These are phyloP conservation scores for Galbula dea DNA, from an alignment of 2,113 vertebrate species.

Conservation along the genomic window DNA sequence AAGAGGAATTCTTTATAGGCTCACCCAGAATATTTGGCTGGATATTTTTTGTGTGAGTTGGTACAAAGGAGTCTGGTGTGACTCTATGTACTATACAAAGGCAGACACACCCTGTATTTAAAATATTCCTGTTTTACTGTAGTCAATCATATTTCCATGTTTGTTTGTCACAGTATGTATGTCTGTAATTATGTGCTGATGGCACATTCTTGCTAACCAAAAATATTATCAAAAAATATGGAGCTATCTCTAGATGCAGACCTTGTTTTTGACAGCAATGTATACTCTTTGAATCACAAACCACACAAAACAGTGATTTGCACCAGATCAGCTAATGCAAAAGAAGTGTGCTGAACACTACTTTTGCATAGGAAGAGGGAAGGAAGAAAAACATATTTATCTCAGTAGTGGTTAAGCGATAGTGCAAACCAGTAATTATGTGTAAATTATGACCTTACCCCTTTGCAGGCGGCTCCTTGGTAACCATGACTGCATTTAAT, in stretches of 20 bases:
- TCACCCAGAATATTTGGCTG: background rate
- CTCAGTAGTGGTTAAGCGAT: slow-evolving; percentile 54
- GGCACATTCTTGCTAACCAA: background rate
- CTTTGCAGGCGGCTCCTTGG: slow-evolving; percentile 29
- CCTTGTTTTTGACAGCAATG: background rate
- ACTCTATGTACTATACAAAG: background rate
- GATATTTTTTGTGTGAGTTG: slow-evolving; percentile 18
- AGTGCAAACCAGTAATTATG: slow-evolving; percentile 55
- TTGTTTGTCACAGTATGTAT: background rate
- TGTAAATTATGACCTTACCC: slow-evolving; percentile 57
- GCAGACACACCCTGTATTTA: slow-evolving; percentile 14
- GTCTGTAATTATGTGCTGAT: slow-evolving; percentile 15
- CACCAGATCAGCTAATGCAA: slow-evolving; percentile 17
- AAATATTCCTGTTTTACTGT: background rate
- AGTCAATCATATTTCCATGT: background rate
- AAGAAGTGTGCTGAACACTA: slow-evolving; percentile 10
- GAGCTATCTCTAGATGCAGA: slow-evolving; percentile 15
- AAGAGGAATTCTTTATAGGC: background rate
- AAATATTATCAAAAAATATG: slow-evolving; percentile 25
- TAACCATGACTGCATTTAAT: slow-evolving; percentile 34
- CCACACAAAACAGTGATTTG: slow-evolving; percentile 56
- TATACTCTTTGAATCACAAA: slow-evolving; percentile 28
- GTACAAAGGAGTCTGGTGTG: slow-evolving; percentile 11
- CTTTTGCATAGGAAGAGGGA: slow-evolving; percentile 48
- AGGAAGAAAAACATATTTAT: slow-evolving; percentile 54